phyloP scores from a whole-genome alignment of 1,140 invertebrate species.

The Rhyacophila brunnea region DNA sequence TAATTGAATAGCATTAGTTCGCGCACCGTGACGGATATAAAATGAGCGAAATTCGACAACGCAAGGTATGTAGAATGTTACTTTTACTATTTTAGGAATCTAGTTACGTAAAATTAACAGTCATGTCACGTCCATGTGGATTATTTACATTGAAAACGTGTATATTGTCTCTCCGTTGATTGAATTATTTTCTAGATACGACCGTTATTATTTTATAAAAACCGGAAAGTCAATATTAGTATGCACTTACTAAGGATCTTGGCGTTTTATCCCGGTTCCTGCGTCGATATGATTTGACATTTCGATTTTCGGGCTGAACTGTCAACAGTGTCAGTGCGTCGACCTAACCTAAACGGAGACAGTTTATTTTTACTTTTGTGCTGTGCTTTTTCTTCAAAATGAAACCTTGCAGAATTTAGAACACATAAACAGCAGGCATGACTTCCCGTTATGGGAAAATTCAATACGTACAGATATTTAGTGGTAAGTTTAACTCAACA shows the following conservation, averaged over 20 bases:
- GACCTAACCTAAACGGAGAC: slow-evolving; percentile 12
- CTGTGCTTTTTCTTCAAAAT: slow-evolving; percentile 5
- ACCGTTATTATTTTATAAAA: too few species aligned
- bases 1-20: too few species aligned
- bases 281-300: neutral
- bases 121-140: neutral
- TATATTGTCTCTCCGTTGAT: too few species aligned
- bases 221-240: too few species aligned
- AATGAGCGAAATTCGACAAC: slow-evolving; percentile 25
- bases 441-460: slow-evolving; percentile 50
- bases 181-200: too few species aligned
- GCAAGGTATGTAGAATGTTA: slow-evolving; percentile 20
- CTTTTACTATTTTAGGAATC: neutral
- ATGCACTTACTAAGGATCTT: too few species aligned
- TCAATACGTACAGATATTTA: slow-evolving; percentile 55
- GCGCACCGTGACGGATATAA: neutral
- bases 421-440: slow-evolving; percentile 10
- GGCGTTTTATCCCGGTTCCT: too few species aligned
- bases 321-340: neutral
- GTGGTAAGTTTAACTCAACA: slow-evolving; percentile 45
- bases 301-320: slow-evolving; percentile 1
- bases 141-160: slow-evolving; percentile 1
- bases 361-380: neutral
- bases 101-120: slow-evolving; percentile 9
- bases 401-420: slow-evolving; percentile 1